These are phyloP conservation scores for Sarcophaga bullata DNA, from an alignment of 1,140 invertebrate species.

Conservation along the genomic window DNA sequence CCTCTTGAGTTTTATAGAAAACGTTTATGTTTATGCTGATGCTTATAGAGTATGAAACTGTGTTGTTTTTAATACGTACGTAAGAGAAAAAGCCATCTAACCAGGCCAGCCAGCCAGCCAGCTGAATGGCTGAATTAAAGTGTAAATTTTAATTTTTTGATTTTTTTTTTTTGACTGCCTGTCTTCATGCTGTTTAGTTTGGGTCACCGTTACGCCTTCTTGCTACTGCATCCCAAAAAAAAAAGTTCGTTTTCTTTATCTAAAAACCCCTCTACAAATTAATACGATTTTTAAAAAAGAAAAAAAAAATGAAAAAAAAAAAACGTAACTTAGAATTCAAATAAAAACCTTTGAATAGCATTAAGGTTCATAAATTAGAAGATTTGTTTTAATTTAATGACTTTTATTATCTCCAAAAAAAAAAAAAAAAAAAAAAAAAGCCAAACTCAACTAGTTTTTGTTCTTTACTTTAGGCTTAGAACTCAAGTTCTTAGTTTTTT, in stretches of 20 bases:
- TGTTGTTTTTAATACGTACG: neutral
- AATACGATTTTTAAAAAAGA: conserved; percentile 4
- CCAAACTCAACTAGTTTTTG: neutral
- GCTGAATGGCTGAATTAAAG: neutral
- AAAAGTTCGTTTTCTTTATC: neutral
- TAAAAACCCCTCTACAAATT: conserved; percentile 20
- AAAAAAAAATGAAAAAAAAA: neutral
- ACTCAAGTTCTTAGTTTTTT: neutral
- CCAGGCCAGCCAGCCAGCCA: neutral
- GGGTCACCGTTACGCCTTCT: conserved; percentile 39
- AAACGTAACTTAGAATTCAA: neutral
- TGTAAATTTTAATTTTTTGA: no score
- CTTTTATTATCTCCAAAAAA: neutral
- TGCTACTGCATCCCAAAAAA: conserved; percentile 30
- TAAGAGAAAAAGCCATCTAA: neutral
- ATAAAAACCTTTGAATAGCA: neutral
- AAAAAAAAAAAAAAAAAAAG: no score
- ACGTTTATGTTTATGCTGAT: neutral
- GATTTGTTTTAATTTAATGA: conserved; percentile 32
- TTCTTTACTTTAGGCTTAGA: neutral
- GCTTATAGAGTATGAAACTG: neutral
- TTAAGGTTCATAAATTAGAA: conserved; percentile 33
- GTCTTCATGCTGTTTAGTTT: conserved; percentile 39
- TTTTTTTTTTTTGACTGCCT: conserved; percentile 1
- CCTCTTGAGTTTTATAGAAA: neutral